Base-by-base conservation (phyloP, 1,140 invertebrate genomes). In the Pectinophora gossypiella region DNA sequence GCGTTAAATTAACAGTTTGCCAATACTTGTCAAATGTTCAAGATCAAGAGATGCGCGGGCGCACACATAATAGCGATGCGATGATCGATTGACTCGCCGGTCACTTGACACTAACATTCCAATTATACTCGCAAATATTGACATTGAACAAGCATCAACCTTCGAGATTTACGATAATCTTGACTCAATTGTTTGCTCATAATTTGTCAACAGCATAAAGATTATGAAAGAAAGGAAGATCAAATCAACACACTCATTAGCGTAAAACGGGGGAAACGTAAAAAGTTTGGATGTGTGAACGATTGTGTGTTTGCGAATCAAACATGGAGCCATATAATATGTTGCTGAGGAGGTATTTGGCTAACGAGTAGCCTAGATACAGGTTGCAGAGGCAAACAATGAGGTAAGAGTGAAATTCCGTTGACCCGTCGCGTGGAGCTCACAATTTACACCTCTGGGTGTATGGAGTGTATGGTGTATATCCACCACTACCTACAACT, bases 401-500 rank as follows among this genome's bases (percentile, higher is more conserved):
- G 72, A 72, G 64, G 78, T 76, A 85, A 82, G 45, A 76, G 77
- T 66, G 73, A 81, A 81, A 78, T 43, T n/a, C 36, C 36, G 10
- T 10, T 15, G n/a, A 45, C 48, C 27, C 23, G 38, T 20, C 19
- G 46, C 35, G 42, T 48, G 35, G 43, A 36, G 61, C 59, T 56
- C 64, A 75, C 59, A 75, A 72, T 83, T 77, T 70, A 51, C 79
- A 83, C 75, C 75, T 79, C 62, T 51, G 61, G n/a, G n/a, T n/a
- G n/a, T n/a, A n/a, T n/a, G n/a, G n/a, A n/a, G n/a, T n/a, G n/a
- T n/a, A n/a, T n/a, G n/a, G n/a, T n/a, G n/a, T n/a, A n/a, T n/a
- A n/a, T n/a, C n/a, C n/a, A n/a, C n/a, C n/a, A n/a, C n/a, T n/a
- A n/a, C n/a, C 56, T 59, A 46, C 52, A 45, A 48, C 52, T 47